These are phyloP conservation scores for Epinephelus awoara DNA, from an alignment of 2,797 vertebrate genomes.

Conservation along the genomic window DNA sequence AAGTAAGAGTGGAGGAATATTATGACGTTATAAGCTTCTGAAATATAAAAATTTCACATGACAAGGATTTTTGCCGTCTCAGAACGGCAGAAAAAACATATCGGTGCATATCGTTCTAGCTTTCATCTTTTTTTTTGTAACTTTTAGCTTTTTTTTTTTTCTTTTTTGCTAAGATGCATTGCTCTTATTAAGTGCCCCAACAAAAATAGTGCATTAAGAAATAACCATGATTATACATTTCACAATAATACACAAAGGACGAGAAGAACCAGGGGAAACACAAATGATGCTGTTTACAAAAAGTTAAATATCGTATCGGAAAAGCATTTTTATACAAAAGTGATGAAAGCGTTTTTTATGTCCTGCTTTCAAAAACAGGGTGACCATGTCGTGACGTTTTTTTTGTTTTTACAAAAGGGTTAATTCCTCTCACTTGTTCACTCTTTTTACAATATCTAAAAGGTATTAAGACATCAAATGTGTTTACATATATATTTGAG, in stretches of 20 bases:
- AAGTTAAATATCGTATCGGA: constrained; percentile 87
- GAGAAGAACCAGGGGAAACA: constrained; percentile 79
- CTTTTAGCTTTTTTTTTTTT: constrained; percentile 68
- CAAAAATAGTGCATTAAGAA: constrained; percentile 88
- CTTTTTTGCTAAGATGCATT: constrained; percentile 80
- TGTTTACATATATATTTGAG: constrained; percentile 85
- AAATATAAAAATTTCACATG: constrained; percentile 80
- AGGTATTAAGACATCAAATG: constrained; percentile 89
- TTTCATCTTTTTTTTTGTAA: constrained; percentile 50
- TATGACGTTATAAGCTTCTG: constrained; percentile 66
- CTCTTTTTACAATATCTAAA: constrained; percentile 89
- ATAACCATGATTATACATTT: constrained; percentile 86
- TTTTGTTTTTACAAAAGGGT: constrained; percentile 84
- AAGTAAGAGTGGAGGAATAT: constrained; percentile 55
- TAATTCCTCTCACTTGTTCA: constrained; percentile 78
- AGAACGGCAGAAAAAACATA: constrained; percentile 54
- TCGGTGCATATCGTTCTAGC: constrained; percentile 78
- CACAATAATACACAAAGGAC: constrained; percentile 87
- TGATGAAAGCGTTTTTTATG: constrained; percentile 73
- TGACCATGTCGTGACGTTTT: constrained; percentile 51
- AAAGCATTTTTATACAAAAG: constrained; percentile 87
- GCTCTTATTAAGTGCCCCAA: constrained; percentile 84
- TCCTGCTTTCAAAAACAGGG: constrained; percentile 82
- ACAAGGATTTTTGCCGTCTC: constrained; percentile 67
- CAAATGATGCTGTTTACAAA: constrained; percentile 84